Conservation (phyloP, 2,888 invertebrate genomes). For the Smittia sp. region DNA sequence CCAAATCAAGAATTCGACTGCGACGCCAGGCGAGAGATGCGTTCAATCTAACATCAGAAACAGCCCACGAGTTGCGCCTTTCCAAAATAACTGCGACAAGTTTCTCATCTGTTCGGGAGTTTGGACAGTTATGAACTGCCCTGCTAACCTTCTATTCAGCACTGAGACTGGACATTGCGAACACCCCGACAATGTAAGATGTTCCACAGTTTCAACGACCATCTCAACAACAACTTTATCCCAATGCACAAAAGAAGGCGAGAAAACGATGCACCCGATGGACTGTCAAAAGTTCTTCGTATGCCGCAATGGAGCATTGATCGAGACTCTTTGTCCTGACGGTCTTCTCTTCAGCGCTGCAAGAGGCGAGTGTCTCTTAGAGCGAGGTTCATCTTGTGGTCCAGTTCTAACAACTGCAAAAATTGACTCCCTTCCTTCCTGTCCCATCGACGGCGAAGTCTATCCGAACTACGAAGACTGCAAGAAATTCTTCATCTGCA, state of each 20-base stretch:
- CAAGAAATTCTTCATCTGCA: neutral
- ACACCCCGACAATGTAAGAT: neutral
- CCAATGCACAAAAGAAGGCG: neutral
- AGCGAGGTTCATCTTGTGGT: neutral
- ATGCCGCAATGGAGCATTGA: neutral
- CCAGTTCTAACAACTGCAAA: neutral
- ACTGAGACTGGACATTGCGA: neutral
- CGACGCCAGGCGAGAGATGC: neutral
- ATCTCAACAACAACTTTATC: neutral
- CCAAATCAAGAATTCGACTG: neutral
- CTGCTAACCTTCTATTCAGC: neutral
- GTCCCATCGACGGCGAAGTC: neutral
- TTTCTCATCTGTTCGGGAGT: neutral
- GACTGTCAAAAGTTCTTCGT: neutral
- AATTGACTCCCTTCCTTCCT: neutral
- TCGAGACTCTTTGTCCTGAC: neutral
- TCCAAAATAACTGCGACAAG: neutral
- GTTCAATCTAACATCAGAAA: neutral
- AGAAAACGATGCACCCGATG: neutral
- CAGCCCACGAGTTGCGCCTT: neutral
- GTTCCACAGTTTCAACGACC: neutral
- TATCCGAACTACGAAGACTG: conserved; percentile 5
- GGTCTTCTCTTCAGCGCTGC: neutral
- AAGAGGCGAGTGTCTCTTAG: neutral
- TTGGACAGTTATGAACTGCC: neutral